Base-by-base conservation (phyloP, 2,888 invertebrate species). In the Balanococcus diminutus region DNA sequence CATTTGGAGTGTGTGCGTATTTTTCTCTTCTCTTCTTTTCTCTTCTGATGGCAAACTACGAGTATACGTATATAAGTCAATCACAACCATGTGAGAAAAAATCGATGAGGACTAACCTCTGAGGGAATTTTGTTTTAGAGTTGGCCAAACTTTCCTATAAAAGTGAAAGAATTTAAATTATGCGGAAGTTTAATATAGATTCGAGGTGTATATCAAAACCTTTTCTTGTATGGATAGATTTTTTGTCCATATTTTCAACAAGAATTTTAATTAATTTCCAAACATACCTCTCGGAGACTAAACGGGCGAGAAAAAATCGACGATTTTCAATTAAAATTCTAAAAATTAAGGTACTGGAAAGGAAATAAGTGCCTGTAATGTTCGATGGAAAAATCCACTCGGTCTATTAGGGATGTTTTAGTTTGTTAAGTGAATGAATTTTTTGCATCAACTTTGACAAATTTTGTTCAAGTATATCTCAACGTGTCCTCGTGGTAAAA, bases 141-240 rank as follows among this genome's bases (percentile, higher is more conserved):
- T 67, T 28, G 8, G 25, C 28, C 11, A 2, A 67, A 25, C 61
- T 67, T 11, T 67, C 9, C 28, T 67, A 28, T 28, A 25, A 67
- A 67, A 28, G 61, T 67, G 25, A 28, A 28, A 67, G 61, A 67
- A 67, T 67, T 67, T 67, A 67, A 51, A 67, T 67, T 67, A 67
- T 67, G 28, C 28, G 61, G 28, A 67, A 67, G 61, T 67, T 67
- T 25, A 28, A 67, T n/a, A 51, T 67, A 25, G 61, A 14, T 28
- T 67, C 61, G 61, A 67, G 14, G 61, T 67, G 61, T 67, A 67
- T 11, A 28, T 67, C 61, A 67, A 67, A 67, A 67, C 25, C 61
- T 67, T 28, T 28, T 67, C 61, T 67, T 67, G 9, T 67, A 67
- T 67, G 28, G 25, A 67, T 28, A 28, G 28, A 67, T 67, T 67